These are phyloP conservation scores for Lathronympha strigana DNA, from an alignment of 2,888 invertebrate species.

Conservation along the genomic window DNA sequence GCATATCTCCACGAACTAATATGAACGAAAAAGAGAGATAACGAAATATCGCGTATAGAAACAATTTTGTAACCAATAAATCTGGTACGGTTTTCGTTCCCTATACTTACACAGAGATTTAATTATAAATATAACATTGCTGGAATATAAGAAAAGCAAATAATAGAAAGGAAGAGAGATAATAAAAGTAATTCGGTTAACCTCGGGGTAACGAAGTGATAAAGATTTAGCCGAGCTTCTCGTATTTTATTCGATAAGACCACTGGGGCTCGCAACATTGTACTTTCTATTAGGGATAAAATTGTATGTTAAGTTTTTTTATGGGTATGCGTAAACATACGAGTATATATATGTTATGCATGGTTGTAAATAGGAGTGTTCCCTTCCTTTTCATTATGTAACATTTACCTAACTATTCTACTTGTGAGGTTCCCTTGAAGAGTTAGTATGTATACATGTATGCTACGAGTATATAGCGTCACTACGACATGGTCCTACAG, in stretches of 20 bases:
- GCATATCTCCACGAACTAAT: too few species aligned
- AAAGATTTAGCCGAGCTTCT: conserved; percentile 6
- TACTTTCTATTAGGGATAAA: conserved; percentile 18
- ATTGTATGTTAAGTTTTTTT: conserved; percentile 18
- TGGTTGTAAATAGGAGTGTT: background rate
- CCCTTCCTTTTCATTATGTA: too few species aligned
- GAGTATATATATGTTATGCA: too few species aligned
- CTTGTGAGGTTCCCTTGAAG: too few species aligned
- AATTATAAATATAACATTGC: conserved; percentile 30
- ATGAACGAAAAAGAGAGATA: too few species aligned
- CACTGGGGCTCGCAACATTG: background rate
- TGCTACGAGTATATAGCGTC: too few species aligned
- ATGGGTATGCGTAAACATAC: too few species aligned
- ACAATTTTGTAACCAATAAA: conserved; percentile 14
- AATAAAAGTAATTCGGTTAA: conserved; percentile 19
- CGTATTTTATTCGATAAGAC: conserved; percentile 23
- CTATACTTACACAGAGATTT: conserved; percentile 31
- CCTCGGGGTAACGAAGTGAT: conserved; percentile 12
- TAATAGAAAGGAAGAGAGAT: conserved; percentile 3
- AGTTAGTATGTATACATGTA: too few species aligned
- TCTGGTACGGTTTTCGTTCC: background rate
- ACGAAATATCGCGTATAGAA: too few species aligned
- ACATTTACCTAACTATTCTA: too few species aligned
- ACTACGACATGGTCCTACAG: too few species aligned
- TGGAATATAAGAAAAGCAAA: conserved; percentile 4